Conservation (phyloP, 2,113 vertebrate species). For the Corvus moneduloides region DNA sequence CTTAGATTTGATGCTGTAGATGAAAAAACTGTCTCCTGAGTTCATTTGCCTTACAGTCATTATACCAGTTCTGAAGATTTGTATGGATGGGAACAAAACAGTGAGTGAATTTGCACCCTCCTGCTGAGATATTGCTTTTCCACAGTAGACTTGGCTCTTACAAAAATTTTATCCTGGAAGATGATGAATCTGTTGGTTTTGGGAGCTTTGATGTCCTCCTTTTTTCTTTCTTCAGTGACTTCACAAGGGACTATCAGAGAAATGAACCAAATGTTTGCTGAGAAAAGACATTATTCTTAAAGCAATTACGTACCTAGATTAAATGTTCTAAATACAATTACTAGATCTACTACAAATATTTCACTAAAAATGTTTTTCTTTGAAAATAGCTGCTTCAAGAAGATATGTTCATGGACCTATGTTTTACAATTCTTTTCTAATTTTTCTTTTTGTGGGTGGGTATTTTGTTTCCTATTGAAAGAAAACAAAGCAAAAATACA, state of each 20-base stretch:
- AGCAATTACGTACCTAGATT: background rate
- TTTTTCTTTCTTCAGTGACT: background rate
- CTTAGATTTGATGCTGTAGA: background rate
- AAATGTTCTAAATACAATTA: background rate
- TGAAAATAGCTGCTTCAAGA: background rate
- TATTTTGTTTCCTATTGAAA: background rate
- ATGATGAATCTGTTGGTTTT: slow-evolving; percentile 5
- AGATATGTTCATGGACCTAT: background rate
- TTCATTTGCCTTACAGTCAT: background rate
- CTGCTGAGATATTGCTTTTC: slow-evolving; percentile 14
- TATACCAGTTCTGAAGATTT: background rate
- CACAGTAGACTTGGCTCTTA: background rate
- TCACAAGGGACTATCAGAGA: background rate
- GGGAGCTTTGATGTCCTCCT: background rate
- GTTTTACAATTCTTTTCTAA: background rate
- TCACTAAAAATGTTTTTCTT: background rate
- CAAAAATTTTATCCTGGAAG: background rate
- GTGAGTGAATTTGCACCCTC: background rate
- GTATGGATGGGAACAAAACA: background rate
- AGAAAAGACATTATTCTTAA: background rate
- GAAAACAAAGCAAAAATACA: background rate
- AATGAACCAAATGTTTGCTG: background rate
- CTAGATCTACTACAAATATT: background rate
- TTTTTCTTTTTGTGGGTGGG: background rate
- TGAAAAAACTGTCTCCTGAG: background rate